Percentiles rank a stretch among this genome's conserved stretches.
Evolutionary conservation across 2,797 vertebrate genomes (phyloP).

Genomic region (Bradypodion ventrale): DNA sequence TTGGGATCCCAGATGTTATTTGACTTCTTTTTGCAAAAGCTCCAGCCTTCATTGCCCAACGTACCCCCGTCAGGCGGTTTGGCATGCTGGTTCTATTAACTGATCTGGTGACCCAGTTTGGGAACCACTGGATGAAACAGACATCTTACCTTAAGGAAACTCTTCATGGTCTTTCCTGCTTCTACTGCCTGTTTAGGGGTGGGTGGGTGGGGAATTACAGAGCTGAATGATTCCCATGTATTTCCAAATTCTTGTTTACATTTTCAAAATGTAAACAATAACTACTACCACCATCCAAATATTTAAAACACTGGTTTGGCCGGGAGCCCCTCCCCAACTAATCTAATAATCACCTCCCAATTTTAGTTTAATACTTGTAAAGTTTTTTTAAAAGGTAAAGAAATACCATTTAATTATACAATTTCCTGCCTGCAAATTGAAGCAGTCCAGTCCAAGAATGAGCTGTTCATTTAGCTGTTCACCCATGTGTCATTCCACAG

Average conservation of each 20-base stretch:
- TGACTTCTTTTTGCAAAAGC: not conserved
- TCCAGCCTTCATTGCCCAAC: not conserved
- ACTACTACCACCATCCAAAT: not conserved
- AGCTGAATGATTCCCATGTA: not conserved
- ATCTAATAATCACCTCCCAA: not conserved
- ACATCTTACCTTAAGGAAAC: not conserved
- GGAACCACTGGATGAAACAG: not conserved
- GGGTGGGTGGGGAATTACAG: not conserved
- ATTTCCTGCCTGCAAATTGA: not conserved
- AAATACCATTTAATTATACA: too few species aligned
- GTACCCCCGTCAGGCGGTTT: too few species aligned
- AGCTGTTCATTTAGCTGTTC: not conserved
- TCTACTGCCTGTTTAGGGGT: not conserved
- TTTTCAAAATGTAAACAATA: not conserved
- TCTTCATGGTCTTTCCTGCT: not conserved
- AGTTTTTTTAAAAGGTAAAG: not conserved
- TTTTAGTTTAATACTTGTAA: not conserved
- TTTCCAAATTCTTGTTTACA: too few species aligned
- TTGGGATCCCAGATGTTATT: not conserved
- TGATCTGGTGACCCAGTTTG: not conserved
- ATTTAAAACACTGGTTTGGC: not conserved
- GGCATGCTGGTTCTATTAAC: not conserved
- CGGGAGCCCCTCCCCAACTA: not conserved
- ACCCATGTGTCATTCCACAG: not conserved
- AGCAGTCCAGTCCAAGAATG: not conserved